Percentiles rank a stretch among this genome's conserved stretches.
phyloP scores from a whole-genome alignment of 2,888 invertebrate genomes.

The Stenichneumon culpator region DNA sequence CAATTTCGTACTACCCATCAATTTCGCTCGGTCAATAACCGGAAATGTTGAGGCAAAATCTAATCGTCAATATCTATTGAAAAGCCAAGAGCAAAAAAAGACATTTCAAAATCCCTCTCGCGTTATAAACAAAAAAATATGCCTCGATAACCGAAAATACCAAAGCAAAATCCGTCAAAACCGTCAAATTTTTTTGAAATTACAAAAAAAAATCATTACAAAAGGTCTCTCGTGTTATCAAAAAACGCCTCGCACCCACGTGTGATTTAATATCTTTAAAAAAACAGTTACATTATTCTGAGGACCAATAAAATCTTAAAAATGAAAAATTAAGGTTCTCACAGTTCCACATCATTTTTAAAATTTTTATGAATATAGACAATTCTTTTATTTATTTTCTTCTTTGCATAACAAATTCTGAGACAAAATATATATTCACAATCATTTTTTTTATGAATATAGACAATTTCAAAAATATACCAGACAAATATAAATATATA shows the following conservation, averaged over 20 bases:
- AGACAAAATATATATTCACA: no score
- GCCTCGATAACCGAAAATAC: neutral
- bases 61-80: neutral
- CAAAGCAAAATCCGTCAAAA: neutral
- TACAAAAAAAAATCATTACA: neutral
- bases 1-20: constrained; percentile 42
- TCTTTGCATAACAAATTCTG: no score
- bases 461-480: no score
- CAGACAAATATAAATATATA: no score
- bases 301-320: neutral
- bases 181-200: neutral
- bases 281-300: neutral
- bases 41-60: neutral
- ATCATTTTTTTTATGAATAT: no score
- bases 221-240: neutral
- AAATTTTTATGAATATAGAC: neutral
- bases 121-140: neutral
- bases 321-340: neutral
- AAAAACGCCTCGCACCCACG: neutral
- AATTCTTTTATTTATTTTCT: no score
- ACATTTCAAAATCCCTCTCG: neutral
- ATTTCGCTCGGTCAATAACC: neutral
- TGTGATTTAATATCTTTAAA: neutral
- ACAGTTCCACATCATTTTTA: neutral
- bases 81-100: neutral